Conservation (phyloP, 2,113 vertebrate genomes). For the Sula dactylatra region DNA sequence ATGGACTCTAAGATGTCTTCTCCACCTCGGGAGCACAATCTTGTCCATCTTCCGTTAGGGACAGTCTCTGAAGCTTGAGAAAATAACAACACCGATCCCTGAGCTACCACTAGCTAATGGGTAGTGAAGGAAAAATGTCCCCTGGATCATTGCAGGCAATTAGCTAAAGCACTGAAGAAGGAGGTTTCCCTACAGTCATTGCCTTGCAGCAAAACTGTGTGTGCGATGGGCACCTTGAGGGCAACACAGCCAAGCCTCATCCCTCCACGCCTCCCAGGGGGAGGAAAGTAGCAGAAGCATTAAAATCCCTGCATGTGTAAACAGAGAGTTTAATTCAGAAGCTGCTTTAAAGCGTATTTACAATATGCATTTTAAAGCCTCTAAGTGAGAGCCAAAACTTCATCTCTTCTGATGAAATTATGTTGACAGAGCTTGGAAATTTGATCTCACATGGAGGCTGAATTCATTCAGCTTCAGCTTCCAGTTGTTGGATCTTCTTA, state of each 20-base stretch:
- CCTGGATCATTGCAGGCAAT: neutral
- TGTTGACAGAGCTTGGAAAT: constrained; percentile 12
- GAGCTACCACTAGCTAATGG: neutral
- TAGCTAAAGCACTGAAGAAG: neutral
- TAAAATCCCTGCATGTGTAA: neutral
- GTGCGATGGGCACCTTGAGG: neutral
- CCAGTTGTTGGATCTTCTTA: neutral
- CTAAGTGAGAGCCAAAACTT: neutral
- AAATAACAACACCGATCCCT: neutral
- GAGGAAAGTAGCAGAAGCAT: neutral
- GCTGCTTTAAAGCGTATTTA: neutral
- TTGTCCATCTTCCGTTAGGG: neutral
- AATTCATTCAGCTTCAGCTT: neutral
- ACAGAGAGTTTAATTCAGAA: neutral
- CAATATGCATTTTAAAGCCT: neutral
- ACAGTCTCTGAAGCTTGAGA: neutral
- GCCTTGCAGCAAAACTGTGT: neutral
- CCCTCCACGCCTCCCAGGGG: neutral
- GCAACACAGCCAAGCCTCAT: neutral
- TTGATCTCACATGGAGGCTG: neutral
- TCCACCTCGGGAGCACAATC: fast-evolving
- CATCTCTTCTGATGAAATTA: neutral
- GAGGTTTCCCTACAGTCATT: neutral
- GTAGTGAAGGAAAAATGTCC: neutral
- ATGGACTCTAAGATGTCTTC: neutral